A percentile compares a stretch with the other conserved stretches of the same genome.
These are phyloP conservation scores for Platorchestia sp. DNA, from an alignment of 1,140 invertebrate genomes.

Conservation along the genomic window DNA sequence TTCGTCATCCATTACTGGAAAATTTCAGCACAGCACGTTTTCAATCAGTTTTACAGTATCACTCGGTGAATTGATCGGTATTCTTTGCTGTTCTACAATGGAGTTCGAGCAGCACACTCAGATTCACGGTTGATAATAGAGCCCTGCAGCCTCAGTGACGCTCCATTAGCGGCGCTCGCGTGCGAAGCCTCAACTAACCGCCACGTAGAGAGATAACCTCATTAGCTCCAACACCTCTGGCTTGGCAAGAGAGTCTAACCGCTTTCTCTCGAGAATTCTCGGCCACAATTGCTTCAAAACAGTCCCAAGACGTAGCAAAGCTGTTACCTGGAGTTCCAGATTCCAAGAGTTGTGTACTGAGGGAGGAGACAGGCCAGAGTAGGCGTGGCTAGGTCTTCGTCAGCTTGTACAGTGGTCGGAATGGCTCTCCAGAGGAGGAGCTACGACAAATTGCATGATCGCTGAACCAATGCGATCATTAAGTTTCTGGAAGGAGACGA, in stretches of 20 bases:
- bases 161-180: constrained; percentile 6
- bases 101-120: background rate
- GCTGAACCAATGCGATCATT: background rate
- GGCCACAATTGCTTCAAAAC: background rate
- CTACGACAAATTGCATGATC: background rate
- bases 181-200: constrained; percentile 3
- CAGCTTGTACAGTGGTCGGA: background rate
- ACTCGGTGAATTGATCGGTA: background rate
- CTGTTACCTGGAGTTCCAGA: constrained; percentile 8
- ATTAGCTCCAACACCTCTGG: constrained; percentile 23
- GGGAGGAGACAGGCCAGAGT: background rate
- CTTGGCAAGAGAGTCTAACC: constrained; percentile 5
- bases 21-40: background rate
- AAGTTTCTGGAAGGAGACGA: background rate
- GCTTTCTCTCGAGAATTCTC: constrained; percentile 15
- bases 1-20: background rate
- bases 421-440: constrained; percentile 3
- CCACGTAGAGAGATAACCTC: constrained; percentile 4
- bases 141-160: background rate
- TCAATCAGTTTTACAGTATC: background rate
- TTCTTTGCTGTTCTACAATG: background rate
- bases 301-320: background rate
- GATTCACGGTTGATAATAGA: background rate
- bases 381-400: background rate
- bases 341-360: constrained; percentile 4